Percentiles rank a stretch among this genome's conserved stretches.
These are phyloP conservation scores for Drosophila pandora DNA, from an alignment of 1,140 invertebrate species.

Conservation along the genomic window DNA sequence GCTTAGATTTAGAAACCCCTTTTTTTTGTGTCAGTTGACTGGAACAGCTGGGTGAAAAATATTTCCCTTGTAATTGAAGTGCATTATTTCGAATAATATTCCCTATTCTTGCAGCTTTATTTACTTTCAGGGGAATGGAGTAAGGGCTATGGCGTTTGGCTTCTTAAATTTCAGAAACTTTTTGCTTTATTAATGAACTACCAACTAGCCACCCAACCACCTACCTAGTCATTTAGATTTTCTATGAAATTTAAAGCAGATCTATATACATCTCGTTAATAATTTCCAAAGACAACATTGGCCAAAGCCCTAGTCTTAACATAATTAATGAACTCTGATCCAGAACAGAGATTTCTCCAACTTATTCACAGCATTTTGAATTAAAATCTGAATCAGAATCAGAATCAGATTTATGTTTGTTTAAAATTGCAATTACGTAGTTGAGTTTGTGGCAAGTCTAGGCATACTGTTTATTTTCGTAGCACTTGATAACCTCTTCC, in stretches of 20 bases:
- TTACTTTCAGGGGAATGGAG: background rate
- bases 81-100: constrained; percentile 40
- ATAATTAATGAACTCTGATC: constrained; percentile 8
- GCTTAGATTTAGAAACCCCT: constrained; percentile 25
- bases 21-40: background rate
- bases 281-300: constrained; percentile 4
- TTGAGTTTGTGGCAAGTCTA: background rate
- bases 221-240: background rate
- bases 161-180: constrained; percentile 3
- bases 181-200: constrained; percentile 21
- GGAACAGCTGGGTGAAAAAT: constrained; percentile 34
- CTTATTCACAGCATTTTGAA: background rate
- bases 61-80: constrained; percentile 43
- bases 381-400: constrained; percentile 1
- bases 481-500: constrained; percentile 58
- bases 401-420: constrained; percentile 8
- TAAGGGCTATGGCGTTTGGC: background rate
- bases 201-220: background rate
- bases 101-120: background rate
- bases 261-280: constrained; percentile 3
- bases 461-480: constrained; percentile 13
- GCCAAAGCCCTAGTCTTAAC: background rate
- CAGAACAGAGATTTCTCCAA: no score
- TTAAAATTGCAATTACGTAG: constrained; percentile 2
- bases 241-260: constrained; percentile 19